phyloP scores from a whole-genome alignment of 2,797 vertebrate species.

The Paguma larvata region DNA sequence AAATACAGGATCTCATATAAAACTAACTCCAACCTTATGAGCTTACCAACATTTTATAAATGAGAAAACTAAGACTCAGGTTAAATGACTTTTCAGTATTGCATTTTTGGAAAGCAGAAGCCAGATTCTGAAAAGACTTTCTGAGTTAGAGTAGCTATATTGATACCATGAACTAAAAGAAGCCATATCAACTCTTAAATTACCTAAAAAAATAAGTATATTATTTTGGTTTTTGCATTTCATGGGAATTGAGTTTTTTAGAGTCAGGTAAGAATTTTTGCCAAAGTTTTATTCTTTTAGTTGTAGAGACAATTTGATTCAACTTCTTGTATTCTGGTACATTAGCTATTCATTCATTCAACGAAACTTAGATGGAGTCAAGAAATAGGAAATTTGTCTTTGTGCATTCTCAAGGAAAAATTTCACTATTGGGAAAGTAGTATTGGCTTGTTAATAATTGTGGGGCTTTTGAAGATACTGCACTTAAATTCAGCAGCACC shows the following conservation, averaged over 20 bases:
- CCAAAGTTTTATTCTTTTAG: not conserved
- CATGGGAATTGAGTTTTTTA: not conserved
- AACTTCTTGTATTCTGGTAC: not conserved
- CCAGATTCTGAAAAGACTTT: not conserved
- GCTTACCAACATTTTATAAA: not conserved
- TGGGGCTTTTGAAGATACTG: slow-evolving; percentile 17
- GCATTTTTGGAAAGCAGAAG: not conserved
- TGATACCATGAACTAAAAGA: not conserved
- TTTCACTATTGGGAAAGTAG: not conserved
- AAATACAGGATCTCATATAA: not conserved
- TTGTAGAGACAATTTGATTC: slow-evolving; percentile 42
- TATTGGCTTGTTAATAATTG: not conserved
- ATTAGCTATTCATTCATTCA: slow-evolving; percentile 42
- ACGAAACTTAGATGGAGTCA: not conserved
- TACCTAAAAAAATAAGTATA: not conserved
- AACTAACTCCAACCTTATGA: not conserved
- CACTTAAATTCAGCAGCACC: not conserved
- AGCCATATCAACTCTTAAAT: not conserved
- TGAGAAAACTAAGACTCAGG: not conserved
- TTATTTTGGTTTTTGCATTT: not conserved
- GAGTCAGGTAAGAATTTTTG: not conserved
- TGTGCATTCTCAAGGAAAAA: not conserved
- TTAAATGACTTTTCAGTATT: not conserved
- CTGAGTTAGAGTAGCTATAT: not conserved
- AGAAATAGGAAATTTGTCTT: not conserved